phyloP scores from a whole-genome alignment of 2,113 vertebrate species.

The Tychaedon coryphoeus region DNA sequence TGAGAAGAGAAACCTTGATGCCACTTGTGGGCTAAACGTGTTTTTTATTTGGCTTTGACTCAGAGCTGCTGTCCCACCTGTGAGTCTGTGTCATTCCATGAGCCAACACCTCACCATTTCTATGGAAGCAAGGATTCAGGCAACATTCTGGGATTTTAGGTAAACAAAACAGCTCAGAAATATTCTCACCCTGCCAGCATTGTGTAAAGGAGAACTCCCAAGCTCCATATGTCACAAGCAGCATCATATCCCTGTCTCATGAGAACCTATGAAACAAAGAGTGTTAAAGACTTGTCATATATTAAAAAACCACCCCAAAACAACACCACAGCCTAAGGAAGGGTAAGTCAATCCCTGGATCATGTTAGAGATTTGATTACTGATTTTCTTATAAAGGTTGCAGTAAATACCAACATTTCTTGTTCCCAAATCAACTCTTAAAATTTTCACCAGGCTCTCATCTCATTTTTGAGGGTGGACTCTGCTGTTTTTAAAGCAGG shows the following conservation, averaged over 20 bases:
- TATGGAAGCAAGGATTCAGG: not conserved
- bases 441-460: not conserved
- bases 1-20: not conserved
- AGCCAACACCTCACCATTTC: not conserved
- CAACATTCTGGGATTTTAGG: not conserved
- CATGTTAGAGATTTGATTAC: not conserved
- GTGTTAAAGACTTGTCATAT: not conserved
- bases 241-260: slow-evolving; percentile 89
- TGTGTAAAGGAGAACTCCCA: slow-evolving; percentile 87
- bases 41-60: not conserved
- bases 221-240: slow-evolving; percentile 90
- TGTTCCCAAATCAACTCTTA: not conserved
- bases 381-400: not conserved
- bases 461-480: not conserved
- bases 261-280: slow-evolving; percentile 76
- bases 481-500: not conserved
- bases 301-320: not conserved
- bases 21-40: not conserved
- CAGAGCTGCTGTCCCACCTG: not conserved
- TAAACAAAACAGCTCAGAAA: slow-evolving; percentile 7
- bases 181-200: slow-evolving; percentile 84
- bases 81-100: not conserved
- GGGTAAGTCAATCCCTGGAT: not conserved
- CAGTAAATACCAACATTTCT: not conserved
- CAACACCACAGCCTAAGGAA: not conserved